A percentile compares a stretch with the other conserved stretches of the same genome.
These are phyloP conservation scores for Eulimnadia texana DNA, from an alignment of 1,140 invertebrate species.

Conservation along the genomic window DNA sequence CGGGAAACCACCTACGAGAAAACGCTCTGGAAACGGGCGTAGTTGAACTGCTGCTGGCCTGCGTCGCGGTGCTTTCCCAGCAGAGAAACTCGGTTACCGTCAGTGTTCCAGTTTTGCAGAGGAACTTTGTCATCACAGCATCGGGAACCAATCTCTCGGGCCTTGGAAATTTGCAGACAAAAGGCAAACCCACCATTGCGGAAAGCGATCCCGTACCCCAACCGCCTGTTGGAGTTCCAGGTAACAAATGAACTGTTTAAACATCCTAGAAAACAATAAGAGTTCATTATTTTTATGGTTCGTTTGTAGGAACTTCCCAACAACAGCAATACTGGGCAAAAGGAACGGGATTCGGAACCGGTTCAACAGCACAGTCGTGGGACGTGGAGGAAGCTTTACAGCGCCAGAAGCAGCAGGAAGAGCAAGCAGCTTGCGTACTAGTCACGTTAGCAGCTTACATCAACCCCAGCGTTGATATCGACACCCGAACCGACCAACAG, in stretches of 20 bases:
- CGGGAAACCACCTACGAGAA: conserved; percentile 57
- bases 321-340: conserved; percentile 88
- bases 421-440: conserved; percentile 72
- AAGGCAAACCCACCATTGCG: not conserved
- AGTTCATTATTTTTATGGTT: conserved; percentile 14
- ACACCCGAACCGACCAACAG: conserved; percentile 19
- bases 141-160: not conserved
- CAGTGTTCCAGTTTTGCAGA: conserved; percentile 26
- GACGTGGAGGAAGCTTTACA: conserved; percentile 86
- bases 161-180: no score
- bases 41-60: conserved; percentile 66
- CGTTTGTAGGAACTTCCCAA: conserved; percentile 44
- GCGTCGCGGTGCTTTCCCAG: conserved; percentile 76
- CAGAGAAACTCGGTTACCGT: conserved; percentile 36
- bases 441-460: conserved; percentile 19
- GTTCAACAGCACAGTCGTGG: conserved; percentile 87
- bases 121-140: conserved; percentile 3
- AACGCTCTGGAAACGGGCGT: conserved; percentile 69
- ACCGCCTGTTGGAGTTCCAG: not conserved
- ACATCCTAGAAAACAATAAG: no score
- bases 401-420: conserved; percentile 75
- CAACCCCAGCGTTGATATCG: not conserved
- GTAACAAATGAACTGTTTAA: not conserved
- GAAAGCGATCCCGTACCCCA: not conserved
- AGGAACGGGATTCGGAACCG: conserved; percentile 83